A percentile compares a stretch with the other conserved stretches of the same genome.
Evolutionary conservation across 2,888 invertebrate genomes (phyloP).

Genomic region (Sphinx pinastri): DNA sequence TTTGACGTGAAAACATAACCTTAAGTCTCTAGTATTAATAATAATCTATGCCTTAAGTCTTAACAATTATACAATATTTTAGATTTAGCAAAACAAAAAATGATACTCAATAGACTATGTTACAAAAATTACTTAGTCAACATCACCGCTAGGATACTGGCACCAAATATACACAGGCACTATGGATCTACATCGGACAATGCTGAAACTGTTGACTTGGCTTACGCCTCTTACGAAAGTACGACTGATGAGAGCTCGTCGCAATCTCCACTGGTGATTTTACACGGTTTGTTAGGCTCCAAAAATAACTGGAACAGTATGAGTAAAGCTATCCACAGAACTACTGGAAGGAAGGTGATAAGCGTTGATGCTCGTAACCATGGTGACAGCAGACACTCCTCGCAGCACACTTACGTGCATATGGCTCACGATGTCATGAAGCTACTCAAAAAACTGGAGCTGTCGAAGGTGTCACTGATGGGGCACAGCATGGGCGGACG

Average conservation of each 20-base stretch:
- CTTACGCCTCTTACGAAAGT: constrained; percentile 87
- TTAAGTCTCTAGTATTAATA: no score
- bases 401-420: constrained; percentile 88
- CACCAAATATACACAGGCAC: constrained; percentile 43
- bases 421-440: constrained; percentile 86
- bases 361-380: constrained; percentile 97
- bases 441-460: constrained; percentile 85
- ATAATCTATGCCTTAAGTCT: no score
- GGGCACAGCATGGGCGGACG: constrained; percentile 99
- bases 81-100: constrained; percentile 43
- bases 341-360: constrained; percentile 89
- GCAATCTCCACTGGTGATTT: constrained; percentile 88
- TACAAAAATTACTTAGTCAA: constrained; percentile 48
- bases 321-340: constrained; percentile 89
- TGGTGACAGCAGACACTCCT: constrained; percentile 94
- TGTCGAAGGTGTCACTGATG: constrained; percentile 87
- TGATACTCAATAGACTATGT: constrained; percentile 56
- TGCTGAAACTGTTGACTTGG: constrained; percentile 85
- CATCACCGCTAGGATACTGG: constrained; percentile 44
- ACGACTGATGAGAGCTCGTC: constrained; percentile 57
- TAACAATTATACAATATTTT: constrained; percentile 30
- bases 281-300: constrained; percentile 96
- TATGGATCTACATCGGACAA: constrained; percentile 55
- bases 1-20: constrained; percentile 36
- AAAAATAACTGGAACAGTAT: constrained; percentile 97